These are phyloP conservation scores for Anguilla megastoma DNA, from an alignment of 2,797 vertebrate species.

Conservation along the genomic window DNA sequence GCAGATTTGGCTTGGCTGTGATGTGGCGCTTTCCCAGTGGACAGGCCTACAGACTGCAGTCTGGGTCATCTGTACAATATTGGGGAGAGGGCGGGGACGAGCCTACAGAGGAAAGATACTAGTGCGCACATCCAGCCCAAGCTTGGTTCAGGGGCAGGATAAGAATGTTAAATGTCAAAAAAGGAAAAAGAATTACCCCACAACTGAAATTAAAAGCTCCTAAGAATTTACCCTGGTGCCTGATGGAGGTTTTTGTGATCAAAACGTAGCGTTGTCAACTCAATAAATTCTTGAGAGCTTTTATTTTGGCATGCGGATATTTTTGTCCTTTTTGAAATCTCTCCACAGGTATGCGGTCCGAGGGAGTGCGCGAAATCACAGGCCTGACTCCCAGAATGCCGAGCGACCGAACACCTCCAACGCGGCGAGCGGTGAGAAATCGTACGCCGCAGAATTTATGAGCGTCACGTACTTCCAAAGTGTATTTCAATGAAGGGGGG, in stretches of 20 bases:
- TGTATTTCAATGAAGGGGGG: not conserved
- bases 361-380: not conserved
- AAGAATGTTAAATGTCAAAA: too few species aligned
- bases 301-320: too few species aligned
- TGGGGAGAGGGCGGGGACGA: not conserved
- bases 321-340: too few species aligned
- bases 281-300: too few species aligned
- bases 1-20: not conserved
- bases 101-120: not conserved
- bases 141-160: too few species aligned
- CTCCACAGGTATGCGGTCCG: not conserved
- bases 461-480: not conserved
- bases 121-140: too few species aligned
- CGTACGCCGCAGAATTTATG: not conserved
- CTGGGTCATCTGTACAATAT: not conserved
- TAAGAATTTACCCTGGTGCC: too few species aligned
- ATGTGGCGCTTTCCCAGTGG: not conserved
- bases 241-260: too few species aligned
- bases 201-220: too few species aligned
- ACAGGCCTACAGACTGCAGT: not conserved
- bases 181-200: too few species aligned
- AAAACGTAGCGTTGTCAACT: too few species aligned
- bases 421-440: not conserved
- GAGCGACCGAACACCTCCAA: not conserved
- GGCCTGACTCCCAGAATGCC: not conserved